Percentiles rank a stretch among this genome's conserved stretches.
Conservation (phyloP, 2,888 invertebrate genomes). For the Hoplodrina ambigua region DNA sequence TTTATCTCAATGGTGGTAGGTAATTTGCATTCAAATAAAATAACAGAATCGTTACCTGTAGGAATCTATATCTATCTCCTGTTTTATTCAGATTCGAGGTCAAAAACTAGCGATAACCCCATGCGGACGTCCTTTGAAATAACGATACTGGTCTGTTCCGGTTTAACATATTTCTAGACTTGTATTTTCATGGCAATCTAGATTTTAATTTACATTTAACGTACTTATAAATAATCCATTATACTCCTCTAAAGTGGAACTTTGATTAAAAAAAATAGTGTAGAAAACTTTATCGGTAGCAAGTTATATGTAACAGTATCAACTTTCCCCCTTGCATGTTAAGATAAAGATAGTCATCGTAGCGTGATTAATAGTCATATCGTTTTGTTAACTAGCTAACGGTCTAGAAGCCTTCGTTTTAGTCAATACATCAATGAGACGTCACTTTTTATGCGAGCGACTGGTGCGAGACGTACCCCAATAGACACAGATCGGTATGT, state of each 20-base stretch:
- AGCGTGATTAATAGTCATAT: constrained; percentile 80
- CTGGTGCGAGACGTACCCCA: constrained; percentile 51
- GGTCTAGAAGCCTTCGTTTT: constrained; percentile 79
- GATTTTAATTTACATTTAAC: constrained; percentile 5
- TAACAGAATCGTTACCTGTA: constrained; percentile 65
- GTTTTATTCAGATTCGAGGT: constrained; percentile 63
- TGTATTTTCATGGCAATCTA: constrained; percentile 17
- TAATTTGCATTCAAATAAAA: constrained; percentile 78
- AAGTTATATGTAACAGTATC: constrained; percentile 15
- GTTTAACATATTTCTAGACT: constrained; percentile 35
- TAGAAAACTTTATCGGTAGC: constrained; percentile 14
- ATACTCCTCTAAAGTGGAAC: neutral
- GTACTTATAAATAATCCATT: neutral
- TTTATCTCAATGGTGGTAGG: constrained; percentile 71
- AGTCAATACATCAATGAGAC: constrained; percentile 86
- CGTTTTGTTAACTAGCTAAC: constrained; percentile 85
- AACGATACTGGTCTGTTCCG: constrained; percentile 23
- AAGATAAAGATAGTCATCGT: constrained; percentile 76
- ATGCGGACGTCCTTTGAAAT: constrained; percentile 35
- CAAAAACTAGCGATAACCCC: constrained; percentile 43
- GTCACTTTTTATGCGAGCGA: constrained; percentile 81
- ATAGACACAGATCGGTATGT: constrained; percentile 72
- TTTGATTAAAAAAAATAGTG: neutral
- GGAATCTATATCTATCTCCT: constrained; percentile 63
- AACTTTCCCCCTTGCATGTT: constrained; percentile 54